Percentiles rank a stretch among this genome's conserved stretches.
Evolutionary conservation across 2,113 vertebrate species (phyloP).

Genomic region (Sinocyclocheilus rhinocerous): DNA sequence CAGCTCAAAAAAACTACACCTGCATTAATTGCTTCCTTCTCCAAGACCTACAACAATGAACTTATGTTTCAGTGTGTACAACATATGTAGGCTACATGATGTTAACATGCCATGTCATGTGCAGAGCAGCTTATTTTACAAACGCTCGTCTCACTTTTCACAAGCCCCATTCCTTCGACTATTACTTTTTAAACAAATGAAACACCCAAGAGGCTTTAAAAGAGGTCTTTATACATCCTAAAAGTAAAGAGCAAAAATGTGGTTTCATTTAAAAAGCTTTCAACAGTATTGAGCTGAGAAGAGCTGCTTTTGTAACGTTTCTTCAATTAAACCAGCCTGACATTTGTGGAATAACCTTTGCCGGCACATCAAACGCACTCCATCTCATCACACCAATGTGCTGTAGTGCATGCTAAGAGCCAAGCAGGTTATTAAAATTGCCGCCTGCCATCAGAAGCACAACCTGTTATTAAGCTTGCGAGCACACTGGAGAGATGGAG

Average conservation of each 20-base stretch:
- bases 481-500: conserved; percentile 52
- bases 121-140: conserved; percentile 61
- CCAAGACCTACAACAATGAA: conserved; percentile 56
- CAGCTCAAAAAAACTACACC: neutral
- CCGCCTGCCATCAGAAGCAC: conserved; percentile 53
- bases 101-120: conserved; percentile 64
- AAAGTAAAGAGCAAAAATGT: neutral
- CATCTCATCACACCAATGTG: conserved; percentile 49
- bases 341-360: conserved; percentile 49
- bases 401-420: conserved; percentile 56
- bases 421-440: conserved; percentile 64
- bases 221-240: conserved; percentile 17
- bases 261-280: conserved; percentile 13
- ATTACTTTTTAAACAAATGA: conserved; percentile 12
- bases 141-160: conserved; percentile 52
- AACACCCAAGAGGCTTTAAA: neutral
- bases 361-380: conserved; percentile 53
- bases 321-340: conserved; percentile 50
- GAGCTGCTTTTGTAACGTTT: conserved; percentile 25
- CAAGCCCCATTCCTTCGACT: conserved; percentile 46
- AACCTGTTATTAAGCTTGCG: conserved; percentile 51
- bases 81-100: conserved; percentile 61
- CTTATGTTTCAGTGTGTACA: conserved; percentile 52
- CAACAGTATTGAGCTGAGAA: neutral
- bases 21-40: neutral